Conservation (phyloP, 1,140 invertebrate species). For the Hylaeus volcanicus region DNA sequence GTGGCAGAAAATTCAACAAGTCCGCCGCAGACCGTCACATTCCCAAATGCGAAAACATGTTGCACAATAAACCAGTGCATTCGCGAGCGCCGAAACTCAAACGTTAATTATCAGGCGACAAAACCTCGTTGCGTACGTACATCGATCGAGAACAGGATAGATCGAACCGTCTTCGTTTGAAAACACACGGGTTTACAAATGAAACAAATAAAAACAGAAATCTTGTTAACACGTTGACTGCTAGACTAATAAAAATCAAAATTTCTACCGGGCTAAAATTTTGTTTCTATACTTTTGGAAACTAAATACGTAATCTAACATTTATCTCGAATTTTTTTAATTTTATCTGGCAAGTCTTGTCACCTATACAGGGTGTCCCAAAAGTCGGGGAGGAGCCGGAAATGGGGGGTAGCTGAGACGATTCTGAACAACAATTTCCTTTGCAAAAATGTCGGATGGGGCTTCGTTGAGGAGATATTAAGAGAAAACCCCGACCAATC, state of each 20-base stretch:
- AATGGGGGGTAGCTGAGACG: too few relatives aligned
- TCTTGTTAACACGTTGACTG: background rate
- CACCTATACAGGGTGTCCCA: too few relatives aligned
- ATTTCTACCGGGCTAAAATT: too few relatives aligned
- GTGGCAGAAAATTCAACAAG: slow-evolving; percentile 92
- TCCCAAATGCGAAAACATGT: slow-evolving; percentile 92
- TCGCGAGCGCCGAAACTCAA: slow-evolving; percentile 67
- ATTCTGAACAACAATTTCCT: too few relatives aligned
- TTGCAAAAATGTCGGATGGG: too few relatives aligned
- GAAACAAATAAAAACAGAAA: background rate
- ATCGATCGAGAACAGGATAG: slow-evolving; percentile 3
- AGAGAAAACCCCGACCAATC: too few relatives aligned
- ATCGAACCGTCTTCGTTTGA: background rate
- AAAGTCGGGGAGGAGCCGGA: too few relatives aligned
- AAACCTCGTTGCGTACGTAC: background rate
- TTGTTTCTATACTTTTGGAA: too few relatives aligned
- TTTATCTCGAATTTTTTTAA: too few relatives aligned
- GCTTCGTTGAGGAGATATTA: too few relatives aligned
- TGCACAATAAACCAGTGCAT: slow-evolving; percentile 89
- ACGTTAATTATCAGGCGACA: slow-evolving; percentile 52
- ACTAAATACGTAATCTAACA: too few relatives aligned
- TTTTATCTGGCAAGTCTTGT: background rate
- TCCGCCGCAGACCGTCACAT: slow-evolving; percentile 95
- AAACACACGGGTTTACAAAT: background rate
- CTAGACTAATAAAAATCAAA: too few relatives aligned